Percentiles rank a stretch among this genome's conserved stretches.
These are phyloP conservation scores for Ceratoteleas bidentatus DNA, from an alignment of 1,140 invertebrate species.

Conservation along the genomic window DNA sequence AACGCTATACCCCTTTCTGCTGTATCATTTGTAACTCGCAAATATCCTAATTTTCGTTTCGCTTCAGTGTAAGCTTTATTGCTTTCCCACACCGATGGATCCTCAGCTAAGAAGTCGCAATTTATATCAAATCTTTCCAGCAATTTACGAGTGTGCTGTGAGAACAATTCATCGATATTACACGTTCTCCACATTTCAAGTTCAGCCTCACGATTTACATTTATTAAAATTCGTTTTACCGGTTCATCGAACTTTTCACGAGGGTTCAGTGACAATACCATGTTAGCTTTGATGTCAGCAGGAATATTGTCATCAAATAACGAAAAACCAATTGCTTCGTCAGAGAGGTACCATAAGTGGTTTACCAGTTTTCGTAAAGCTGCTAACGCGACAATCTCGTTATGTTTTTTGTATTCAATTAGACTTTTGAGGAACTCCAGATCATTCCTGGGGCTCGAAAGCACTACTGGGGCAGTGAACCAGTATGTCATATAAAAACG, in stretches of 20 bases:
- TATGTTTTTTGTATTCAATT: background rate
- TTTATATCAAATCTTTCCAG: background rate
- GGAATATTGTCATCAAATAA: slow-evolving; percentile 2
- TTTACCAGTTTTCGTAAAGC: slow-evolving; percentile 5
- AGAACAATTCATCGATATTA: background rate
- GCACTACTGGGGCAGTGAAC: background rate
- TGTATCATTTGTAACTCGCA: background rate
- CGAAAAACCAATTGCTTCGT: slow-evolving; percentile 1
- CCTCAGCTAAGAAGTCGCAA: background rate
- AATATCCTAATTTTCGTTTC: background rate
- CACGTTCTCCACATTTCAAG: background rate
- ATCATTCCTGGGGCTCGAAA: slow-evolving; percentile 6
- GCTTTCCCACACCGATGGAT: background rate
- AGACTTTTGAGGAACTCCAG: background rate
- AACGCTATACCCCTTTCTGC: slow-evolving; percentile 1
- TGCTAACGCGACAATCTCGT: background rate
- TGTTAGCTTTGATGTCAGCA: background rate
- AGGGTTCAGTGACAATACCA: background rate
- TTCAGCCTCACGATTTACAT: background rate
- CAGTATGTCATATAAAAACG: slow-evolving; percentile 1
- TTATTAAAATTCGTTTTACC: background rate
- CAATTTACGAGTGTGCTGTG: background rate
- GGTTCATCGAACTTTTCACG: background rate
- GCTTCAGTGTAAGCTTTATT: background rate
- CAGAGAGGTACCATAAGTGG: background rate